phyloP scores from a whole-genome alignment of 1,140 invertebrate species.

The Adelges cooleyi region DNA sequence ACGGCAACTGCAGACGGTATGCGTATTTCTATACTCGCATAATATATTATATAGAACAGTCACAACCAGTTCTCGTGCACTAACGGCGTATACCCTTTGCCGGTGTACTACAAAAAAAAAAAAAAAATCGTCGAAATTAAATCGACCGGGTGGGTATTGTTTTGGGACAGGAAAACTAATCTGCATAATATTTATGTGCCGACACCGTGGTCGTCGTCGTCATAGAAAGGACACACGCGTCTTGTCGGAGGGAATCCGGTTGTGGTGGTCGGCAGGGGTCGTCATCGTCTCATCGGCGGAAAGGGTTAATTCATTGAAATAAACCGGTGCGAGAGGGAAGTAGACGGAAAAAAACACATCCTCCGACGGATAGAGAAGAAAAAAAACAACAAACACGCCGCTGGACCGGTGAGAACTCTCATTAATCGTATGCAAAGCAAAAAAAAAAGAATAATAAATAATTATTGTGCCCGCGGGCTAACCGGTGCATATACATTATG shows the following conservation, averaged over 20 bases:
- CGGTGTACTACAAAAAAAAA: no score
- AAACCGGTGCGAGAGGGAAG: neutral
- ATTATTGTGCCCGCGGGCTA: slow-evolving; percentile 26
- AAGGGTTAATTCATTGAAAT: slow-evolving; percentile 15
- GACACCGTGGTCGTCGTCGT: no score
- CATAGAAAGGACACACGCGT: neutral
- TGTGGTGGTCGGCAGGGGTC: slow-evolving; percentile 9
- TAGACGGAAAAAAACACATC: slow-evolving; percentile 5
- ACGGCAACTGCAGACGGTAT: no score
- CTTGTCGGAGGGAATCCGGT: slow-evolving; percentile 13
- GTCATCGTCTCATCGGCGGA: neutral
- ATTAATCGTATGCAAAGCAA: slow-evolving; percentile 23
- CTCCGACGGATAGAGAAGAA: neutral
- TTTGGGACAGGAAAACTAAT: slow-evolving; percentile 18
- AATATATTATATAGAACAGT: no score
- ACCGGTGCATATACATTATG: neutral
- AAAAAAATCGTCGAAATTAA: neutral
- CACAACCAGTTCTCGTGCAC: slow-evolving; percentile 8
- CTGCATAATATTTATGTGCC: slow-evolving; percentile 12
- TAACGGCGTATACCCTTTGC: no score
- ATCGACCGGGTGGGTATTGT: slow-evolving; percentile 10
- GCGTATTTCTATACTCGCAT: no score
- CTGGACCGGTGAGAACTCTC: slow-evolving; percentile 26
- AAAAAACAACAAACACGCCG: neutral
- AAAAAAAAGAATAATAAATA: slow-evolving; percentile 24